Evolutionary conservation across 2,113 vertebrate genomes (phyloP).

Genomic region (Poicephalus meyeri): DNA sequence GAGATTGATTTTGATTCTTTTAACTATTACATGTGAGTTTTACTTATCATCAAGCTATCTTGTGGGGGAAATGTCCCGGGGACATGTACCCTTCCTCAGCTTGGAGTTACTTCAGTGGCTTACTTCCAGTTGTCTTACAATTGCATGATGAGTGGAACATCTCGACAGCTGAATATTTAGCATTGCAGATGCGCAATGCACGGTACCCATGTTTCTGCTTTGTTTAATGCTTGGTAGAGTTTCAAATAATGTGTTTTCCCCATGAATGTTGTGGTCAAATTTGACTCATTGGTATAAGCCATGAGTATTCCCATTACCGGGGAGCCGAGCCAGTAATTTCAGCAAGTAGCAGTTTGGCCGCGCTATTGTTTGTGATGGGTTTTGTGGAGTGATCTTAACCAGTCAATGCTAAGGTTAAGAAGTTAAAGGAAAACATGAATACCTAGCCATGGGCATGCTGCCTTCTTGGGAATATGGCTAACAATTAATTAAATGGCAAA

Average conservation of each 20-base stretch:
- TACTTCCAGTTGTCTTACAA: not conserved
- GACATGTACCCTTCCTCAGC: not conserved
- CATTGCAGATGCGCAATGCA: not conserved
- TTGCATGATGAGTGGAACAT: not conserved
- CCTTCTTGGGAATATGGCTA: not conserved
- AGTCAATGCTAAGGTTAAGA: not conserved
- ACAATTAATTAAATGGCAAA: not conserved
- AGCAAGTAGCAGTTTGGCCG: not conserved
- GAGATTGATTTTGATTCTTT: not conserved
- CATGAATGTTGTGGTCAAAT: not conserved
- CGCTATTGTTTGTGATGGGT: not conserved
- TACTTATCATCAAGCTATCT: not conserved
- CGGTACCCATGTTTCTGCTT: not conserved
- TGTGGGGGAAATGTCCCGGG: not conserved
- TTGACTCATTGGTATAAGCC: not conserved
- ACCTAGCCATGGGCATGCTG: not conserved
- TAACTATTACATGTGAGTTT: not conserved
- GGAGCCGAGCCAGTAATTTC: not conserved
- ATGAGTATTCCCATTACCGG: not conserved
- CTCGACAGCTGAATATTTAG: not conserved
- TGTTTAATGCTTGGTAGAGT: not conserved
- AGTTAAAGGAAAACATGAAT: not conserved
- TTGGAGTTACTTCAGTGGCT: not conserved
- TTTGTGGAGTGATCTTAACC: not conserved
- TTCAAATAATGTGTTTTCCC: not conserved